Percentiles rank a stretch among this genome's conserved stretches.
phyloP scores from a whole-genome alignment of 2,888 invertebrate genomes.

The Scrobipalpa costella region DNA sequence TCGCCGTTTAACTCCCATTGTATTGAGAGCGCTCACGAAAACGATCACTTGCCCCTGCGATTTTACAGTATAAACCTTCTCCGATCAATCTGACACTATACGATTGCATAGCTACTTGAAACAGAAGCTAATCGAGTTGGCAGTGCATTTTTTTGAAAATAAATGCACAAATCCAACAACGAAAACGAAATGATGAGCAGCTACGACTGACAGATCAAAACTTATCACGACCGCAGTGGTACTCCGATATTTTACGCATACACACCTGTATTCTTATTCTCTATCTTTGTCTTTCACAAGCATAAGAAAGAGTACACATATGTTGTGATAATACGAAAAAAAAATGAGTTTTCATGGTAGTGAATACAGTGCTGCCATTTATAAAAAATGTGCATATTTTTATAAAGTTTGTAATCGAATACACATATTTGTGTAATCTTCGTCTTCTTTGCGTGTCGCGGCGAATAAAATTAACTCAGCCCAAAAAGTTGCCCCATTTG shows the following conservation, averaged over 20 bases:
- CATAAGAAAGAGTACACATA: background rate
- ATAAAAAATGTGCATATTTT: background rate
- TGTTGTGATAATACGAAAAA: background rate
- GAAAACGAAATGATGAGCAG: constrained; percentile 37
- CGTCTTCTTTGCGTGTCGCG: too few relatives aligned
- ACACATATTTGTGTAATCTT: background rate
- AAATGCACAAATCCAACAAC: constrained; percentile 40
- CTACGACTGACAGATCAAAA: constrained; percentile 37
- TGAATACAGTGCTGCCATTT: constrained; percentile 27
- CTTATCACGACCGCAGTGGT: constrained; percentile 15
- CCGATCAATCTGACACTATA: background rate
- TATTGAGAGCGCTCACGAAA: constrained; percentile 32
- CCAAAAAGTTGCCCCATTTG: too few relatives aligned
- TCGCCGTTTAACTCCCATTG: constrained; percentile 51
- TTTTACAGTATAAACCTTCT: background rate
- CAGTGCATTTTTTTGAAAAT: constrained; percentile 46
- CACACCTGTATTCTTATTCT: background rate
- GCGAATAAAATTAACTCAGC: too few relatives aligned
- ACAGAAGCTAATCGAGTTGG: constrained; percentile 32
- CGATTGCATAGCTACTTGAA: constrained; percentile 3
- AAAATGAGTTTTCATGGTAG: constrained; percentile 17
- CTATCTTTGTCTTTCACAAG: background rate
- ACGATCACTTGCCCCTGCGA: constrained; percentile 10
- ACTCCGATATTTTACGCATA: constrained; percentile 16
- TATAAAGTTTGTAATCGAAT: background rate